Conservation (phyloP, 2,113 vertebrate genomes). For the Sinosuthora webbiana region DNA sequence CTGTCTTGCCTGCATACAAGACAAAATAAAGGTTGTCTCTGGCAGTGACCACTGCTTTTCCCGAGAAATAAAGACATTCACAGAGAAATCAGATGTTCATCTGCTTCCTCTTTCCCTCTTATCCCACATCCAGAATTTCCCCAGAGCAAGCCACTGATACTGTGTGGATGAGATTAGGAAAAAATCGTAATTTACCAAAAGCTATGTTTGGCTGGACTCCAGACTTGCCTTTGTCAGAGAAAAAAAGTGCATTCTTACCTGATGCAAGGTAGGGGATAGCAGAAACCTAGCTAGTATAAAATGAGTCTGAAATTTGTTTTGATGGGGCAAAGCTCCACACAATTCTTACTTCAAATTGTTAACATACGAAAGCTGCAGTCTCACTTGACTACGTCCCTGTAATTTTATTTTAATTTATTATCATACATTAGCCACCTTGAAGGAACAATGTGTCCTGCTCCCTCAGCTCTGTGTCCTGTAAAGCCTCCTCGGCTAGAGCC, state of each 20-base stretch:
- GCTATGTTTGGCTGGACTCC: neutral
- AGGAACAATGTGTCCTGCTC: neutral
- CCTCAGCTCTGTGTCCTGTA: neutral
- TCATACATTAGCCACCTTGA: neutral
- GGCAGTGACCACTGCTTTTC: neutral
- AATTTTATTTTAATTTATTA: neutral
- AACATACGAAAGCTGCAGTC: neutral
- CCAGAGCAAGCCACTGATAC: neutral
- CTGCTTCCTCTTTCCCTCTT: neutral
- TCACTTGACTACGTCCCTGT: neutral
- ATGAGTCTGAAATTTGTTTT: neutral
- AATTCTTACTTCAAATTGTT: neutral
- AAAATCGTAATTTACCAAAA: neutral
- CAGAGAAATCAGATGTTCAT: neutral
- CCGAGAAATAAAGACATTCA: neutral
- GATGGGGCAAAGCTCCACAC: neutral
- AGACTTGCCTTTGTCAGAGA: neutral
- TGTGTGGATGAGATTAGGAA: neutral
- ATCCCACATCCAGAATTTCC: neutral
- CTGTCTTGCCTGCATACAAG: neutral
- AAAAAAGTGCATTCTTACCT: neutral
- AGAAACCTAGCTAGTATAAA: neutral
- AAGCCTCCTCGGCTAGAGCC: neutral
- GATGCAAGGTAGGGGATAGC: neutral
- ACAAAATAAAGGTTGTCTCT: neutral